These are phyloP conservation scores for Leptogaster cylindrica DNA, from an alignment of 2,888 invertebrate species.

Conservation along the genomic window DNA sequence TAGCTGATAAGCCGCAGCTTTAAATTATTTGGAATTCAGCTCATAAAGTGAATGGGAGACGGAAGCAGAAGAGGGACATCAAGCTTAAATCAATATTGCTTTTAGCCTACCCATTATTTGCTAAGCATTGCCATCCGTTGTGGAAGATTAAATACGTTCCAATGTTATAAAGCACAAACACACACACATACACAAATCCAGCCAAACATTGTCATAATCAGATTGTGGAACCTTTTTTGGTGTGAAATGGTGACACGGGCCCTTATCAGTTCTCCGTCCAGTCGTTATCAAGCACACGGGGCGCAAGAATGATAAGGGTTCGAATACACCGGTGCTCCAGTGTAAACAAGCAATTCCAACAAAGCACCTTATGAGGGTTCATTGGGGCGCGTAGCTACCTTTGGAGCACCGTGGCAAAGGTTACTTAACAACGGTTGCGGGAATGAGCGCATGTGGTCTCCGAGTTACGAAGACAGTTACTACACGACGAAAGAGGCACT, in stretches of 20 bases:
- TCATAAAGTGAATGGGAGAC: not conserved
- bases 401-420: conserved; percentile 22
- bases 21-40: not conserved
- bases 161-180: not conserved
- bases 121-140: conserved; percentile 13
- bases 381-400: not conserved
- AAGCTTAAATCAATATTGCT: conserved; percentile 25
- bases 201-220: no score
- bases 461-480: no score
- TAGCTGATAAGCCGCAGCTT: conserved; percentile 3
- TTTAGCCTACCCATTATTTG: conserved; percentile 18
- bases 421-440: not conserved
- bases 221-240: conserved; percentile 19
- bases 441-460: no score
- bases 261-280: conserved; percentile 99
- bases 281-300: conserved; percentile 81
- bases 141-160: conserved; percentile 16
- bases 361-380: conserved; percentile 6
- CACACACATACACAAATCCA: no score
- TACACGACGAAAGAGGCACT: no score
- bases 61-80: not conserved
- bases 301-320: conserved; percentile 95
- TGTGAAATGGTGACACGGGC: conserved; percentile 70
- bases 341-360: conserved; percentile 21
- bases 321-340: conserved; percentile 62